phyloP scores from a whole-genome alignment of 1,140 invertebrate species.

The Metopolophium dirhodum region DNA sequence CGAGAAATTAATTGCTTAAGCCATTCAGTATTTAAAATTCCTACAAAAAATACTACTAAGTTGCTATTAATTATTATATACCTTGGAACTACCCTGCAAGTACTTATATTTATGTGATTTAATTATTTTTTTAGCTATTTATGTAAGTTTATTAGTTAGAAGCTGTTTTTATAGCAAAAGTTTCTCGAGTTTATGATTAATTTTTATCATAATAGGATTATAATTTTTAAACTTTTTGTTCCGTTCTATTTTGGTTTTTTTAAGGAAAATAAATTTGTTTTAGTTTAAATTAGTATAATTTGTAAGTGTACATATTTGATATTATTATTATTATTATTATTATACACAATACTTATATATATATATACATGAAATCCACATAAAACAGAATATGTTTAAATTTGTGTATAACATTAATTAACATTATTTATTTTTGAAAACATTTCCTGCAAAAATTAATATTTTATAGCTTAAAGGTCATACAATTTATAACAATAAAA shows the following conservation, averaged over 20 bases:
- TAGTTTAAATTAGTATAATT: constrained; percentile 1
- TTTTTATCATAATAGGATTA: neutral
- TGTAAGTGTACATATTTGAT: neutral
- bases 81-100: neutral
- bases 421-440: neutral
- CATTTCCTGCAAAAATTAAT: neutral
- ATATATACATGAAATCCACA: too few species aligned
- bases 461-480: neutral
- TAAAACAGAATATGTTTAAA: too few species aligned
- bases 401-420: neutral
- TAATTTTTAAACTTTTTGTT: neutral
- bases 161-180: neutral
- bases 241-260: neutral
- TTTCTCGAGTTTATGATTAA: neutral
- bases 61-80: neutral
- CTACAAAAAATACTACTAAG: neutral
- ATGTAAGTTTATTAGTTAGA: neutral
- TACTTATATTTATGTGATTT: neutral
- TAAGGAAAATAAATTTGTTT: neutral
- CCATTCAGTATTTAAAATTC: neutral
- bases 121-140: neutral
- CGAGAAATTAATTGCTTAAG: neutral
- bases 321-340: too few species aligned
- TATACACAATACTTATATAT: too few species aligned
- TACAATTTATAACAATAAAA: neutral